Base-by-base conservation (phyloP, 2,888 invertebrate species). In the Nomada lathburiana region DNA sequence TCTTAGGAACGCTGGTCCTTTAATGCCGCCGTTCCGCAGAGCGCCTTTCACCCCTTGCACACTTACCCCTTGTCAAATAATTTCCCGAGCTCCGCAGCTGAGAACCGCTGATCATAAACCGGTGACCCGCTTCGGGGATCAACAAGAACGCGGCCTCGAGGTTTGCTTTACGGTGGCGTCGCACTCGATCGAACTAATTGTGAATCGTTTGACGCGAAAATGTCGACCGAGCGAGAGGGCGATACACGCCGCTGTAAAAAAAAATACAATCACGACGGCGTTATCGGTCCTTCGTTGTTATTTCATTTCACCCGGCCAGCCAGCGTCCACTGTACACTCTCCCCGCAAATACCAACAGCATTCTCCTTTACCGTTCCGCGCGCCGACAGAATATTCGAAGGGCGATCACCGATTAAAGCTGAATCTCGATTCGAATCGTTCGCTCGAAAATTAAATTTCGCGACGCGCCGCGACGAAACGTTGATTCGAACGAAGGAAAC, bases 121-220 rank as follows among this genome's bases (percentile, higher is more conserved):
- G 29, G n/a, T 29, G 70, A 47, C 20, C 59, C n/a, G 10, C n/a
- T 59, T 70, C 26, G n/a, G 1, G 29, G 29, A 67, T 59, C n/a
- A 26, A 47, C 47, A 16, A 16, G n/a, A 55, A 23, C 50, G 16
- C 64, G 23, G 20, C 47, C 2, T 13, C 29, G 29, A 29, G 36
- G 20, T 59, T 18, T 47, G 47, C 16, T 47, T 16, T 29, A 36
- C 67, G 53, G 26, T 55, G 53, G 29, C 67, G 16, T 47, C 47
- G 29, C 67, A 18, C 26, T 16, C 26, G 55, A 73, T 20, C n/a
- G 11, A 50, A 53, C 47, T 62, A 71, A 76, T 76, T 75, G 59
- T 44, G 57, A 69, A 74, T 50, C 59, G 69, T 29, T 59, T 29
- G 53, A 70, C 47, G 18, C 62, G 36, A 53, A 71, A 76, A 63